Base-by-base conservation (phyloP, 2,113 vertebrate genomes). In the Semicossyphus pulcher region DNA sequence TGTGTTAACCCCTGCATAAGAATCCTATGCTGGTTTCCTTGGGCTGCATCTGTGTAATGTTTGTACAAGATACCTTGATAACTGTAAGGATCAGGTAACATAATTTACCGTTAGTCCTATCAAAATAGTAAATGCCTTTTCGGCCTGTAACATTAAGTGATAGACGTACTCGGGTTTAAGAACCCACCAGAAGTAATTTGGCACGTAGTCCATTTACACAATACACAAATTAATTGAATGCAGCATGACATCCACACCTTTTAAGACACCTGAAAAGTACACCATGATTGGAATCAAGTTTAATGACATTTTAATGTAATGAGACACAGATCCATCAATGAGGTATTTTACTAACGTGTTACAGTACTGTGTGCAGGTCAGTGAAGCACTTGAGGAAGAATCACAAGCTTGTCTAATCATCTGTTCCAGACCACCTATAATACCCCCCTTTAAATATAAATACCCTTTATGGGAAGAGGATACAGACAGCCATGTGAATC, bases 281-380 rank as follows among this genome's bases (percentile, higher is more conserved):
- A 26, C 9, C 25, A 2, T 45, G 16, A 56, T 6, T 4, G 3
- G 47, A 10, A 21, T 34, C 16, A 71, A 44, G 4, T 76, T 70
- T 79, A 37, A 71, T 44, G 34, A 52, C 4, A 31, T 2, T 10
- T 73, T 48, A 0, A 52, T 39, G 39, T 36, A 23, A 15, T 32
- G 44, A 72, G 36, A 56, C 36, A 9, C 36, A 9, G 5, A 23
- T 44, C 28, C 10, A 56, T 65, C 4, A 48, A 32, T 45, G 72
- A 81, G 71, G 68, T 78, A 62, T 60, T 70, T 66, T 34, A 15
- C 51, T 37, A 48, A 34, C 18, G 25, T 34, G 23, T 59, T 67
- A 81, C 73, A 76, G 60, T 39, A 1, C 25, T 3, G 18, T 49
- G n/a, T 45, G 52, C 32, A 48, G 23, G 58, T 52, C 26, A 37